Evolutionary conservation across 1,140 invertebrate genomes (phyloP).

Genomic region (Drosophila rhopaloa): DNA sequence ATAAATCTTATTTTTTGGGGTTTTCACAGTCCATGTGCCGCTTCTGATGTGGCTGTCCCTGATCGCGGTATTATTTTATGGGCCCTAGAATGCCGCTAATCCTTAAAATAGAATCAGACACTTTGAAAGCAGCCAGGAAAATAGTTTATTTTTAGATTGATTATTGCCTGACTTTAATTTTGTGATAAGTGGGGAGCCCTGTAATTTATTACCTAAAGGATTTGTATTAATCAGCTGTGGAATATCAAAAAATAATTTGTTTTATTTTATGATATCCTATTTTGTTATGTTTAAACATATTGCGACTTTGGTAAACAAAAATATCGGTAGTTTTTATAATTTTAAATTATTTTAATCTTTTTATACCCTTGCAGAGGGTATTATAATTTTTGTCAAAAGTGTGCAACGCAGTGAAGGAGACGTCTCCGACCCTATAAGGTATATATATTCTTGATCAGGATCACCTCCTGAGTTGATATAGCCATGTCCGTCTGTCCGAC

Average conservation of each 20-base stretch:
- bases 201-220: constrained; percentile 23
- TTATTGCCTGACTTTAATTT: constrained; percentile 9
- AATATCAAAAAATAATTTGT: constrained; percentile 3
- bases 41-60: constrained; percentile 33
- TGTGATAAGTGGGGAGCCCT: constrained; percentile 7
- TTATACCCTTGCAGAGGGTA: too few relatives aligned
- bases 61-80: constrained; percentile 17
- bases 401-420: too few relatives aligned
- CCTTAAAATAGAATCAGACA: constrained; percentile 26
- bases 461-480: too few relatives aligned
- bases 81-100: constrained; percentile 13
- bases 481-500: too few relatives aligned
- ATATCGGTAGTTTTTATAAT: too few relatives aligned
- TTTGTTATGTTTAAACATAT: too few relatives aligned
- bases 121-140: not conserved
- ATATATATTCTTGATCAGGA: too few relatives aligned
- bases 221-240: constrained; percentile 1
- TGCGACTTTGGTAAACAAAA: too few relatives aligned
- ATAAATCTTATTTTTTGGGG: constrained; percentile 66
- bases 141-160: constrained; percentile 15
- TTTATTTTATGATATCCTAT: not conserved
- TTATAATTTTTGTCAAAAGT: too few relatives aligned
- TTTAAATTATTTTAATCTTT: too few relatives aligned
- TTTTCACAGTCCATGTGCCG: constrained; percentile 46
- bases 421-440: too few relatives aligned